phyloP scores from a whole-genome alignment of 2,888 invertebrate species.

The Netelia virgata region DNA sequence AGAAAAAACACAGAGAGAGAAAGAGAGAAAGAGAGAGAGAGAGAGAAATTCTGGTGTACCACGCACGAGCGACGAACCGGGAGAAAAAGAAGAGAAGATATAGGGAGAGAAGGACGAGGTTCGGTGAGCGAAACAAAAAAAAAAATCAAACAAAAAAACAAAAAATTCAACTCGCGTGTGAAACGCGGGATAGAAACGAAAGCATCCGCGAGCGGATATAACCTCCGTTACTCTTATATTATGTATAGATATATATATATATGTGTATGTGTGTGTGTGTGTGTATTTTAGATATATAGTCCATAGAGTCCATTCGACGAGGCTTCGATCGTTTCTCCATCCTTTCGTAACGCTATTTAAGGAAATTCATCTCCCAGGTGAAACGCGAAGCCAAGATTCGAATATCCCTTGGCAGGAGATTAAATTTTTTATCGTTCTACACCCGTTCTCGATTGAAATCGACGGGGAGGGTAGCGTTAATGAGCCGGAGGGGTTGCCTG shows the following conservation, averaged over 20 bases:
- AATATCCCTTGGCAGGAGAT: neutral
- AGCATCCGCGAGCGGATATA: constrained; percentile 20
- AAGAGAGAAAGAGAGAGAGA: constrained; percentile 55
- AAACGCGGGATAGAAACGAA: constrained; percentile 43
- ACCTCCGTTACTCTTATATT: neutral
- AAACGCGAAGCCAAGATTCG: neutral
- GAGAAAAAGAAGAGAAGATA: constrained; percentile 38
- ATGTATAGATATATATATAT: neutral
- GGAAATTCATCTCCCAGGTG: constrained; percentile 19
- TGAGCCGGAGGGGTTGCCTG: too few species aligned
- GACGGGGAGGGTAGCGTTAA: neutral
- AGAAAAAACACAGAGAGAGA: constrained; percentile 53
- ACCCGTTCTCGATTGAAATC: neutral
- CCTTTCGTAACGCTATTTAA: constrained; percentile 1
- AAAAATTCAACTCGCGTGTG: constrained; percentile 42
- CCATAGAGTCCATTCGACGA: neutral
- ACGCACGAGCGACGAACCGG: constrained; percentile 61
- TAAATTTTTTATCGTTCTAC: neutral
- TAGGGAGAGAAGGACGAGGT: constrained; percentile 60
- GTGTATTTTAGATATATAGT: neutral
- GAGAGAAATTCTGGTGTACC: constrained; percentile 63
- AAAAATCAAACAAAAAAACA: constrained; percentile 56
- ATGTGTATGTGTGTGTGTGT: too few species aligned
- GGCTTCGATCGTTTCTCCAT: neutral
- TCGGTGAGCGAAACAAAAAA: constrained; percentile 59